Percentiles rank a stretch among this genome's conserved stretches.
Evolutionary conservation across 1,140 invertebrate genomes (phyloP).

Genomic region (Andricus grossulariae): DNA sequence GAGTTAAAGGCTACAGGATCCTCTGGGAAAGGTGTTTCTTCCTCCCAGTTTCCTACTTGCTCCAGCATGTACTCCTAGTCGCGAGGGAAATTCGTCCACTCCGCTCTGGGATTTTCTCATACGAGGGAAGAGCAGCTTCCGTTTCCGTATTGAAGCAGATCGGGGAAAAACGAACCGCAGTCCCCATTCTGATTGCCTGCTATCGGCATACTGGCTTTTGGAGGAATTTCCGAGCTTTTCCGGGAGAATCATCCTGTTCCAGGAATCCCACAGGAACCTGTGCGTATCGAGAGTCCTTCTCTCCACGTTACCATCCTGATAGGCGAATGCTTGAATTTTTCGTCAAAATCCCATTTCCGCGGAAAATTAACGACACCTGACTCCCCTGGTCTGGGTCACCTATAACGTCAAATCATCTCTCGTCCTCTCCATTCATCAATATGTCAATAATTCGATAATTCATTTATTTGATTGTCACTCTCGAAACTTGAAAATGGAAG

Average conservation of each 20-base stretch:
- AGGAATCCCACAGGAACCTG: conserved; percentile 50
- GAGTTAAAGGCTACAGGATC: conserved; percentile 28
- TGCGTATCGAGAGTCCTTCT: conserved; percentile 42
- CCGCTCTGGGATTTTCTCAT: conserved; percentile 65
- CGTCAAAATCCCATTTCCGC: conserved; percentile 60
- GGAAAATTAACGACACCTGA: conserved; percentile 43
- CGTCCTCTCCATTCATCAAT: not conserved
- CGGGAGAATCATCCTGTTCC: conserved; percentile 38
- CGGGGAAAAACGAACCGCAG: conserved; percentile 52
- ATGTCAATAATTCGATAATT: not conserved
- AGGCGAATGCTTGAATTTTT: conserved; percentile 62
- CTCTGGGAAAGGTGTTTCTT: conserved; percentile 38
- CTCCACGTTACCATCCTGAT: conserved; percentile 56
- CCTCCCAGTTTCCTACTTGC: conserved; percentile 46
- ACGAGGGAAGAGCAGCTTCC: conserved; percentile 44
- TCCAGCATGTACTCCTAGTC: conserved; percentile 61
- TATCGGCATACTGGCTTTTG: conserved; percentile 46
- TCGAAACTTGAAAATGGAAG: not conserved
- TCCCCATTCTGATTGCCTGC: conserved; percentile 53
- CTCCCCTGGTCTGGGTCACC: not conserved
- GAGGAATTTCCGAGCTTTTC: conserved; percentile 56
- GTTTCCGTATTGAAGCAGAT: conserved; percentile 44
- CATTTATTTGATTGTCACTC: not conserved
- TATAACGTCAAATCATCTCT: not conserved
- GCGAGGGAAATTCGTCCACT: conserved; percentile 64